Evolutionary conservation across 2,113 vertebrate species (phyloP).

Genomic region (Megaceryle maxima): DNA sequence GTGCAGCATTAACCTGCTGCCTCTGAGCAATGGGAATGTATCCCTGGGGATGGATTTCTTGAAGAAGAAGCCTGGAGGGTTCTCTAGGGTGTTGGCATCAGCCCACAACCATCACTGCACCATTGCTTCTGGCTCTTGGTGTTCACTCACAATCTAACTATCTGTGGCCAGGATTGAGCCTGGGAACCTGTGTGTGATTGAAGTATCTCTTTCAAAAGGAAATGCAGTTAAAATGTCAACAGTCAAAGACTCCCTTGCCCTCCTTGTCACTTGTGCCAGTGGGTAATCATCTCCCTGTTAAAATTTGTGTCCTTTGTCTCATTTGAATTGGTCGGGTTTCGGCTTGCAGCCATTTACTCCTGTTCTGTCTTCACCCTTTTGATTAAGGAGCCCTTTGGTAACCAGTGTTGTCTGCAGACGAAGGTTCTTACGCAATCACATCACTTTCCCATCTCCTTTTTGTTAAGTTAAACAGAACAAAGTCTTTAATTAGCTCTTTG

Average conservation of each 20-base stretch:
- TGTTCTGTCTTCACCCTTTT: not conserved
- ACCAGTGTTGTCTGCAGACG: not conserved
- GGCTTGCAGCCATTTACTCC: not conserved
- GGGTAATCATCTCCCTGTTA: not conserved
- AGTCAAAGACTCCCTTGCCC: not conserved
- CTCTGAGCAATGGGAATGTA: accelerated
- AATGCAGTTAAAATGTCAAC: not conserved
- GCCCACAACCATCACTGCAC: not conserved
- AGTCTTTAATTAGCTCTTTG: not conserved
- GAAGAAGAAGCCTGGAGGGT: not conserved
- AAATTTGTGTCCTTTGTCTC: conserved; percentile 3
- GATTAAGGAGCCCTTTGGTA: not conserved
- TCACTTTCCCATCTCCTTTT: not conserved
- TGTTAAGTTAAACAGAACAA: not conserved
- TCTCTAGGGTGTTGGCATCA: not conserved
- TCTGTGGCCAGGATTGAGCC: not conserved
- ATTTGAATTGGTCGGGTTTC: not conserved
- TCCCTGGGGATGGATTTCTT: not conserved
- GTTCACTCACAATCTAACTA: not conserved
- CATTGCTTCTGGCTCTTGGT: not conserved
- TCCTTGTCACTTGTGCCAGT: not conserved
- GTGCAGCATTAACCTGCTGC: not conserved
- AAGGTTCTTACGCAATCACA: not conserved
- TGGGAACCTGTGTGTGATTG: not conserved
- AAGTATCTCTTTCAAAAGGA: not conserved